Evolutionary conservation across 2,113 vertebrate genomes (phyloP), one percentile per base, ranked within the genome.

Genomic region (Lethenteron reissneri): DNA sequence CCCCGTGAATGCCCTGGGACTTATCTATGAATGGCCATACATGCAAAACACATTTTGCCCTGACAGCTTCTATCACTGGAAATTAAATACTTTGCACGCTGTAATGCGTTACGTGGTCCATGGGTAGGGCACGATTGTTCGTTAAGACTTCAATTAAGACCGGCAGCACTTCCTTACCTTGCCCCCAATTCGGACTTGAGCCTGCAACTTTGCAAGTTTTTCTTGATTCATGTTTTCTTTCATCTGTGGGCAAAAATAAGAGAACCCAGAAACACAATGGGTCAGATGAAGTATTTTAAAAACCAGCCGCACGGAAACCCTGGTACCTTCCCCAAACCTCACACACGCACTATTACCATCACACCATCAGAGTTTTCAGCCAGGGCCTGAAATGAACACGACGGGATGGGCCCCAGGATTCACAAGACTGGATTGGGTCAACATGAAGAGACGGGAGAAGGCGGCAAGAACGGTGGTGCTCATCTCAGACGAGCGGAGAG

Each of bases 101-200:
- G 64, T 69, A 19, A 71, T 17, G 9, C 10, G 41, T 8, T 58
- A 13, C 15, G 2, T 0, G 1, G 2, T 1, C 5, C 9, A 2
- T 13, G 3, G 10, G 41, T 56, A 72, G 10, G 14, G n/a, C 10
- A 72, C 10, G 62, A 57, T 10, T 58, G 9, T 57, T 9, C 3
- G 3, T 6, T 70, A 12, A 56, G 41, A 25, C 3, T 2, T 1
- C 2, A 2, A 1, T 8, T 9, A 74, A 9, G 8, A 70, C 10
- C n/a, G 72, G 69, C 11, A 57, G 9, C 64, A 68, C 9, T 17
- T 68, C 69, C 82, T 82, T 77, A 99, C 94, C 91, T 99, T 99
- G 82, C 94, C 94, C 78, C 94, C 94, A 96, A 99, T 99, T 83
- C 94, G 94, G 83, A 99, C 94, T 79, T 99, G 88, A 2, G 91